Percentiles rank a stretch among this genome's conserved stretches.
Conservation (phyloP, 2,888 invertebrate genomes). For the Tuberolachnus salignus region DNA sequence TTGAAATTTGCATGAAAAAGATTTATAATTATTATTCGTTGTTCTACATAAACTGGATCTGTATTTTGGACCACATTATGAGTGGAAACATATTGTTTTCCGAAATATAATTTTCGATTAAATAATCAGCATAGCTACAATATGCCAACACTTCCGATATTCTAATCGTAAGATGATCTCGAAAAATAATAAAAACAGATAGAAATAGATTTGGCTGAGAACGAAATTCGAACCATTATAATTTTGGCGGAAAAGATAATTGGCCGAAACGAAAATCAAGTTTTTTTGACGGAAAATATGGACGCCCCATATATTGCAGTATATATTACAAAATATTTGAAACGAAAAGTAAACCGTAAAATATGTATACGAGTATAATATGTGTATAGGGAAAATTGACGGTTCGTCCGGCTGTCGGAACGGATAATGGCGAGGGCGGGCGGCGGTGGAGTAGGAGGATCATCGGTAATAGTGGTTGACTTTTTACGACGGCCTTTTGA, state of each 20-base stretch:
- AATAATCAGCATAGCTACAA: too few species aligned
- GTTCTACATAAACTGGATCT: too few species aligned
- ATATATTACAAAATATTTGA: background rate
- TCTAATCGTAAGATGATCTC: too few species aligned
- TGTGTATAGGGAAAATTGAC: background rate
- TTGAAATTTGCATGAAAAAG: too few species aligned
- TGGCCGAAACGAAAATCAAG: background rate
- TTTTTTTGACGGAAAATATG: background rate
- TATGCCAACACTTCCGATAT: too few species aligned
- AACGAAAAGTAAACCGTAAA: constrained; percentile 9
- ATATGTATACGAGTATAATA: background rate
- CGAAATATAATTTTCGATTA: too few species aligned
- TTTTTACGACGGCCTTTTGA: constrained; percentile 33
- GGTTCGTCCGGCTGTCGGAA: background rate
- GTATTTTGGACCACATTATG: too few species aligned
- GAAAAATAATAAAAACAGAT: background rate
- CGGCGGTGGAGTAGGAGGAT: background rate
- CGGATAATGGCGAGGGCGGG: too few species aligned
- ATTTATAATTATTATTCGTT: too few species aligned
- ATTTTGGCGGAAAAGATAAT: background rate
- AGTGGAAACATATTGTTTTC: too few species aligned
- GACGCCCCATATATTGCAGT: background rate
- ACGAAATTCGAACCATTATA: too few species aligned
- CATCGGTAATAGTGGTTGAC: constrained; percentile 16
- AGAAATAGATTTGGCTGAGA: too few species aligned